Conservation (phyloP, 2,113 vertebrate species). For the Salvelinus namaycush region DNA sequence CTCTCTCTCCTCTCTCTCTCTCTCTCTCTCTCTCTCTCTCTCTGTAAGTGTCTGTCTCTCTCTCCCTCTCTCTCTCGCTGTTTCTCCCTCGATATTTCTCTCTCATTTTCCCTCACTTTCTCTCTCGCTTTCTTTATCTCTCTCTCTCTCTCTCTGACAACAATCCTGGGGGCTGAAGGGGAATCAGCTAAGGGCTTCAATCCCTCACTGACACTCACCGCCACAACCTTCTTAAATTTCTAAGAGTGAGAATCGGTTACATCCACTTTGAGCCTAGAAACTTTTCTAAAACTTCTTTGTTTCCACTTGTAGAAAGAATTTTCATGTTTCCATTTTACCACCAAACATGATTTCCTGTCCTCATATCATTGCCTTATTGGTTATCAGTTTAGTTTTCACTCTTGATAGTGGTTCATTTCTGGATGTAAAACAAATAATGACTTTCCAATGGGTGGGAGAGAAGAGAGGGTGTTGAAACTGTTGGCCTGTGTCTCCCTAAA, state of each 20-base stretch:
- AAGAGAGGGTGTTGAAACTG: neutral
- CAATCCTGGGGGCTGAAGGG: neutral
- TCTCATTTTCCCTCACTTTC: neutral
- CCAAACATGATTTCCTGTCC: neutral
- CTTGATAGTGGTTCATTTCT: neutral
- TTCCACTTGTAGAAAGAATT: neutral
- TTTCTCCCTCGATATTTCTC: neutral
- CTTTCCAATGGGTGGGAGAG: neutral
- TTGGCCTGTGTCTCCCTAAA: conserved; percentile 10
- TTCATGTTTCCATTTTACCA: neutral
- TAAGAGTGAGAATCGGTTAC: no score
- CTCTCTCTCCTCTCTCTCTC: neutral
- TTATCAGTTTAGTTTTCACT: no score
- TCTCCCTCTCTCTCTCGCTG: neutral
- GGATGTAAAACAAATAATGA: neutral
- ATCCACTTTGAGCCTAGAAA: no score
- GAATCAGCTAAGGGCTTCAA: neutral
- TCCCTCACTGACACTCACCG: neutral
- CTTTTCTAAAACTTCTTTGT: no score
- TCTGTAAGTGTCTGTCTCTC: neutral
- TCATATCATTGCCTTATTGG: neutral
- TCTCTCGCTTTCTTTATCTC: neutral
- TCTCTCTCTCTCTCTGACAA: neutral
- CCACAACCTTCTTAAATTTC: no score
- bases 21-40: neutral